These are phyloP conservation scores for Tinamus guttatus DNA, from an alignment of 2,113 vertebrate species.

Conservation along the genomic window DNA sequence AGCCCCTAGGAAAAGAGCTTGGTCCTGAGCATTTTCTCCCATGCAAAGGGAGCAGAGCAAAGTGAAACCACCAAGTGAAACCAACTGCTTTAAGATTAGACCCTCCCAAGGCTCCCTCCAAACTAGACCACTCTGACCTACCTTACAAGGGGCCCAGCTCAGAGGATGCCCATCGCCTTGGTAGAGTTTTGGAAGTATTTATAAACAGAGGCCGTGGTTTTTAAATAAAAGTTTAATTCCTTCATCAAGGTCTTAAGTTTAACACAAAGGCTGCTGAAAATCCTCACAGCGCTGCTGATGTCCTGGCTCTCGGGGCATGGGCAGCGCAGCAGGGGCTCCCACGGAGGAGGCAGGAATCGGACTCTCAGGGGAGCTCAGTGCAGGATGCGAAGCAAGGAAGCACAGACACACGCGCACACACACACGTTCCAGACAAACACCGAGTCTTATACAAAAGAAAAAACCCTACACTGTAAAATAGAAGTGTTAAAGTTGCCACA, in stretches of 20 bases:
- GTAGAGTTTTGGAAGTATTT: not conserved
- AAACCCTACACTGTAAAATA: slow-evolving; percentile 9
- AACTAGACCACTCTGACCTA: not conserved
- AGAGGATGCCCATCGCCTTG: not conserved
- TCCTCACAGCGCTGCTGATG: not conserved
- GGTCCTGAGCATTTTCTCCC: not conserved
- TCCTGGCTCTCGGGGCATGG: not conserved
- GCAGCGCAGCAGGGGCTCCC: slow-evolving; percentile 18
- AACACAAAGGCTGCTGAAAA: slow-evolving; percentile 60
- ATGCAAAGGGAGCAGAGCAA: not conserved
- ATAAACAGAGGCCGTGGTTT: not conserved
- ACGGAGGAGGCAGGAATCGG: slow-evolving; percentile 32
- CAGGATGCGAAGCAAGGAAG: slow-evolving; percentile 48
- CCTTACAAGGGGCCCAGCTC: not conserved
- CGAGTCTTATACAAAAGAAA: slow-evolving; percentile 48
- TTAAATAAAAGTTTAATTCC: slow-evolving; percentile 78
- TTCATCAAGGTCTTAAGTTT: slow-evolving; percentile 64
- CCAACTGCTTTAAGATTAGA: not conserved
- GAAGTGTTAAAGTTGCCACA: slow-evolving; percentile 3
- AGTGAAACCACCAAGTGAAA: not conserved
- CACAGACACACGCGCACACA: not conserved
- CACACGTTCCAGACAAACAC: slow-evolving; percentile 32
- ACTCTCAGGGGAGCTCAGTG: slow-evolving; percentile 34
- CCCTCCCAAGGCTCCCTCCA: not conserved
- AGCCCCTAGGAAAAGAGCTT: not conserved